Evolutionary conservation across 2,113 vertebrate species (phyloP).

Genomic region (Gadus chalcogrammus): DNA sequence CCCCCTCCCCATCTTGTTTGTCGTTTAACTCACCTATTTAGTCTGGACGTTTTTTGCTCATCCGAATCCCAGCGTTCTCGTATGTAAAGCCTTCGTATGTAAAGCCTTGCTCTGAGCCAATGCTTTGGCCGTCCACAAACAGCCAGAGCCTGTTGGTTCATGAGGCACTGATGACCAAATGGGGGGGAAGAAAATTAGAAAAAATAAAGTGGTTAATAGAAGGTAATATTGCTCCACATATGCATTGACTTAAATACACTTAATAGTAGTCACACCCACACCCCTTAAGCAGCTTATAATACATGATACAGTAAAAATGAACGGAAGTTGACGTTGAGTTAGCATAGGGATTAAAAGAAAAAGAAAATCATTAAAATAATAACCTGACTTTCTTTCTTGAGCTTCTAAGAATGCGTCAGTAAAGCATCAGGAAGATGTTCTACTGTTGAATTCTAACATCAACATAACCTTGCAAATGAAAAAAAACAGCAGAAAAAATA

Average conservation of each 20-base stretch:
- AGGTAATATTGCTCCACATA: too few relatives aligned
- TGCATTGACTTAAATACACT: too few relatives aligned
- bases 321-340: background rate
- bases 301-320: slow-evolving; percentile 11
- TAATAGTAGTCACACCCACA: background rate
- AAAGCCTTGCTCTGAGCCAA: slow-evolving; percentile 31
- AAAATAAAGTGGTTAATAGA: too few relatives aligned
- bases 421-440: too few relatives aligned
- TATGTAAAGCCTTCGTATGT: slow-evolving; percentile 44
- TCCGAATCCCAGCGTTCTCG: background rate
- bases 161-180: background rate
- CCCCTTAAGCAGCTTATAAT: background rate
- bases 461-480: background rate
- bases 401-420: too few relatives aligned
- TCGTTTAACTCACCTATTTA: slow-evolving; percentile 37
- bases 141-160: slow-evolving; percentile 37
- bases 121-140: slow-evolving; percentile 56
- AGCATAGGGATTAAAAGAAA: too few relatives aligned
- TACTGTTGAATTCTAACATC: too few relatives aligned
- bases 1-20: slow-evolving; percentile 15
- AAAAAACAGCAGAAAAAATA: background rate
- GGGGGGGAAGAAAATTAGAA: too few relatives aligned
- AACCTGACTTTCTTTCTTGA: too few relatives aligned
- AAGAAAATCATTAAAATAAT: too few relatives aligned
- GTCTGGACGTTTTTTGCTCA: slow-evolving; percentile 32